Base-by-base conservation (phyloP, 2,113 vertebrate genomes). In the Sphaerodactylus townsendi region DNA sequence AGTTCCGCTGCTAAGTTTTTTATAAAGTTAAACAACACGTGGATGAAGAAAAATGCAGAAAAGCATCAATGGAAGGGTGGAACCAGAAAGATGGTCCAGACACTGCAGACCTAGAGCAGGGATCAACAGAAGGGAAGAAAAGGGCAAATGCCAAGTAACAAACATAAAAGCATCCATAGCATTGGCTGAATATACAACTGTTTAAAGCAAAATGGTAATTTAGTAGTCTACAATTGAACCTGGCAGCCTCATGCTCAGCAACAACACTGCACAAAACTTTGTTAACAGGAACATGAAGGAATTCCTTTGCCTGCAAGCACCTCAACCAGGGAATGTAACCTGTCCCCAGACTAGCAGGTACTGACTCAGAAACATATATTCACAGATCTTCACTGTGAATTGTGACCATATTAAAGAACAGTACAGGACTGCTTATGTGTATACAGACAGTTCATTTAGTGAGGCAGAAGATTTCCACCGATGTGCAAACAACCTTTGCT, bases 261-360 rank as follows among this genome's bases (percentile, higher is more conserved):
- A 50, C 46, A 78, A 48, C 66, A 46, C 46, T 0, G 21, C 0
- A 79, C n/a, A n/a, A 66, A 77, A 74, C 82, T 89, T 30, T 4
- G 81, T 35, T 56, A 72, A 81, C 10, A 77, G 33, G 2, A 83
- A 75, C 81, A 78, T 74, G 87, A 90, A 90, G 86, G 85, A 92
- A 87, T 81, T 85, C 56, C 46, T 50, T 35, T 23, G 65, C 15
- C 48, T 80, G 65, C 7, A 59, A 59, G 25, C 46, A 70, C 75
- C 33, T 77, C 41, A 66, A 7, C 39, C 70, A 70, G 48, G 30
- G 35, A 11, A 84, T 44, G 30, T 68, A 41, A 77, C 39, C 68
- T 66, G 25, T 17, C 37, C 35, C 44, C 35, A 68, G 46, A 56
- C 37, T 41, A 41, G 25, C 46, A 77, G 62, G 62, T 84, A 21